Conservation (phyloP, 2,113 vertebrate species). For the Furnarius figulus region DNA sequence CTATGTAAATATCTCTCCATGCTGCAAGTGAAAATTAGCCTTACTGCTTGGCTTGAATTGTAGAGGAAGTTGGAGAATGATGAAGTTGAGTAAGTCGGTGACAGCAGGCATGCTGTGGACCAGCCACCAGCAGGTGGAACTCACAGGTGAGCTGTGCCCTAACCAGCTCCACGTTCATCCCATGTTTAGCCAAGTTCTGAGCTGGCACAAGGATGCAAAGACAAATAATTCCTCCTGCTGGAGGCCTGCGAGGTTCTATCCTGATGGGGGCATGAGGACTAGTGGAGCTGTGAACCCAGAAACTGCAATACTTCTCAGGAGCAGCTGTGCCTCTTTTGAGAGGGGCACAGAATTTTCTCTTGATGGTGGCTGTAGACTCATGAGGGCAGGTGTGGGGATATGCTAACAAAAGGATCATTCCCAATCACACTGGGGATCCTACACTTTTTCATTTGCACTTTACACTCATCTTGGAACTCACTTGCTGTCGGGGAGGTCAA, state of each 20-base stretch:
- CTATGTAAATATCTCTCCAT: not conserved
- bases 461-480: slow-evolving; percentile 55
- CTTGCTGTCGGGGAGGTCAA: slow-evolving; percentile 94
- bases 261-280: not conserved
- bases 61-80: not conserved
- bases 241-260: not conserved
- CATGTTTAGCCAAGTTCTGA: not conserved
- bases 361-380: not conserved
- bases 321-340: not conserved
- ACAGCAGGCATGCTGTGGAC: fast-evolving
- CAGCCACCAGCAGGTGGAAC: not conserved
- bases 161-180: not conserved
- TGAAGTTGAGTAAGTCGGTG: not conserved
- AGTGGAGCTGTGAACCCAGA: not conserved
- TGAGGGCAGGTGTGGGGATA: not conserved
- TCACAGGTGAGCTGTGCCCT: not conserved
- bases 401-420: not conserved
- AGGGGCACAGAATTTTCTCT: not conserved
- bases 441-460: not conserved
- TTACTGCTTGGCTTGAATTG: not conserved
- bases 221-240: not conserved
- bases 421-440: not conserved
- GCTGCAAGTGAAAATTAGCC: not conserved
- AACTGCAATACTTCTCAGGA: not conserved
- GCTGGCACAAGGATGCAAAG: not conserved